Percentiles rank a stretch among this genome's conserved stretches.
These are phyloP conservation scores for Tamias sibiricus DNA, from an alignment of 2,113 vertebrate genomes.

Conservation along the genomic window DNA sequence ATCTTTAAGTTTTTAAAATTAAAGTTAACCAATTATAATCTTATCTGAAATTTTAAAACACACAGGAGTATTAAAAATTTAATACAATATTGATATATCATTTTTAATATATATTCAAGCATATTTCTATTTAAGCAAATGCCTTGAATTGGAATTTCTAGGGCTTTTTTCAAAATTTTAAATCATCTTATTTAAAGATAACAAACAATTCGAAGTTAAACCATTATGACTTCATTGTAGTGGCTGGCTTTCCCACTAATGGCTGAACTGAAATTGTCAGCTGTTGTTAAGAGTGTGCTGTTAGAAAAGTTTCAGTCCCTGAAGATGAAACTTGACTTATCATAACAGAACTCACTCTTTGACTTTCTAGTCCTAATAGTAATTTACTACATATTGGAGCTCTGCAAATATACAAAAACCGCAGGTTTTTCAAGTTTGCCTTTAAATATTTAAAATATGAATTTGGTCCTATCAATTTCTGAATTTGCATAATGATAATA, in stretches of 20 bases:
- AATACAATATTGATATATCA: background rate
- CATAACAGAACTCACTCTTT: constrained; percentile 25
- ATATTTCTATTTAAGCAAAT: constrained; percentile 39
- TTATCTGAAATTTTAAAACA: constrained; percentile 46
- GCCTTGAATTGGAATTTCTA: constrained; percentile 43
- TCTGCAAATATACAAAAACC: background rate
- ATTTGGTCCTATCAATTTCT: background rate
- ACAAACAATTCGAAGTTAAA: constrained; percentile 28
- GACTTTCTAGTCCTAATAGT: background rate
- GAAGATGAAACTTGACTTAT: constrained; percentile 5
- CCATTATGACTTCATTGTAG: constrained; percentile 32
- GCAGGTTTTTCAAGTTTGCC: background rate
- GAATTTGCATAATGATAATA: constrained; percentile 21
- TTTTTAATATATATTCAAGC: background rate
- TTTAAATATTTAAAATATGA: constrained; percentile 43
- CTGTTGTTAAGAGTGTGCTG: background rate
- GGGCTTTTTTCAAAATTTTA: constrained; percentile 53
- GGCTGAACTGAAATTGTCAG: constrained; percentile 22
- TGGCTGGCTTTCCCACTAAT: constrained; percentile 27
- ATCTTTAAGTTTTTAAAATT: constrained; percentile 35
- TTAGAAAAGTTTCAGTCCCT: background rate
- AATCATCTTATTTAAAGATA: constrained; percentile 55
- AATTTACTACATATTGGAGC: background rate
- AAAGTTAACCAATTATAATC: constrained; percentile 7
- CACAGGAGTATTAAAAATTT: background rate